A percentile compares a stretch with the other conserved stretches of the same genome.
phyloP scores from a whole-genome alignment of 2,888 invertebrate species.

The Chaetogeoica ovagalla region DNA sequence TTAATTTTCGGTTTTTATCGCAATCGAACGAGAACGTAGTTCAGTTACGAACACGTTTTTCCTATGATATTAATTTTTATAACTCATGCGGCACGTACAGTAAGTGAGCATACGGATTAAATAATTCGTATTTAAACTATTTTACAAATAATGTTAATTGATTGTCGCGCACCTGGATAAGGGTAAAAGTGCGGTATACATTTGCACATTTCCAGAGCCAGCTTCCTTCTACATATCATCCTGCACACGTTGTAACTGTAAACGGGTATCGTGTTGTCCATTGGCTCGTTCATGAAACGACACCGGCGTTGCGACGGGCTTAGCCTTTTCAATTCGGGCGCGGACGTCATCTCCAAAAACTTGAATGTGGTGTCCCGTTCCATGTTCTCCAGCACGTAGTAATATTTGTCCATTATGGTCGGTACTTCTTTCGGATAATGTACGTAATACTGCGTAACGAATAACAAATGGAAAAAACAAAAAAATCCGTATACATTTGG shows the following conservation, averaged over 20 bases:
- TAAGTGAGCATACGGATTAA: too few relatives aligned
- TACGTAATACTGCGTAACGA: slow-evolving; percentile 62
- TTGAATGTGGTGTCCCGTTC: slow-evolving; percentile 57
- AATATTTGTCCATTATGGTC: slow-evolving; percentile 62
- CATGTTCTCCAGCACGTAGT: slow-evolving; percentile 57
- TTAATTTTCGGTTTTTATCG: too few relatives aligned
- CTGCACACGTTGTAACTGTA: slow-evolving; percentile 73
- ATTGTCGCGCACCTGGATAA: slow-evolving; percentile 63
- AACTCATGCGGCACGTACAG: too few relatives aligned
- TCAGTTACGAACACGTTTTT: too few relatives aligned
- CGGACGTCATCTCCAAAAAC: slow-evolving; percentile 56
- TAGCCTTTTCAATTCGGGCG: slow-evolving; percentile 55
- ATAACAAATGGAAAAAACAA: neutral
- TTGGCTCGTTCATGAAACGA: slow-evolving; percentile 69
- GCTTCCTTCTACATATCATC: slow-evolving; percentile 71
- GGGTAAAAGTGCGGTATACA: slow-evolving; percentile 78
- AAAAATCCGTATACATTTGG: neutral
- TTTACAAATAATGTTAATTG: neutral
- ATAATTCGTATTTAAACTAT: too few relatives aligned
- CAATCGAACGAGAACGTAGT: too few relatives aligned
- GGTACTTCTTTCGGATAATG: slow-evolving; percentile 67
- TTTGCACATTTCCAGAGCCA: slow-evolving; percentile 67
- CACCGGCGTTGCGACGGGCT: slow-evolving; percentile 56
- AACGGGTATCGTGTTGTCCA: slow-evolving; percentile 68
- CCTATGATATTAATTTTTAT: too few relatives aligned